Conservation (phyloP, 1,140 invertebrate species). For the Drosophila asahinai region DNA sequence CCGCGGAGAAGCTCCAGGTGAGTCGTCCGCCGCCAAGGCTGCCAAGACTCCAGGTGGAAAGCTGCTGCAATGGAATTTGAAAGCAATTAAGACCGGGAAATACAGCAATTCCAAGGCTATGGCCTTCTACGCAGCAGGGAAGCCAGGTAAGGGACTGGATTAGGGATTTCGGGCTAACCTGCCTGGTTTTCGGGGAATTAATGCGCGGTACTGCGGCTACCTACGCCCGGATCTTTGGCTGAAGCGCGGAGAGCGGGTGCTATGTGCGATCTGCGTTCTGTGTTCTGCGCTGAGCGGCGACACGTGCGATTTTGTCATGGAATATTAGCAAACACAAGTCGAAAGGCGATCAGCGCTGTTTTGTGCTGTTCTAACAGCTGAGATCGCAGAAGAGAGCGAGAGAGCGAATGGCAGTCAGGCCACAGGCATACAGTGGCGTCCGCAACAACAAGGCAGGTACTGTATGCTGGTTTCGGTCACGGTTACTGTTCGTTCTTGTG, state of each 20-base stretch:
- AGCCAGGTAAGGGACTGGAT: conserved; percentile 4
- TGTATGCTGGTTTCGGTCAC: too few relatives aligned
- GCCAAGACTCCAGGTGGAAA: conserved; percentile 69
- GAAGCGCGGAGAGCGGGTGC: conserved; percentile 18
- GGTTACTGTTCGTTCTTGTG: too few relatives aligned
- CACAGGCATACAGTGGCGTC: conserved; percentile 17
- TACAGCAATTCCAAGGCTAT: too few relatives aligned
- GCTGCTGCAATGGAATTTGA: conserved; percentile 32
- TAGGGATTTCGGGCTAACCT: conserved; percentile 25
- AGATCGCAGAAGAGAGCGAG: conserved; percentile 33
- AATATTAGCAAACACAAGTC: conserved; percentile 49
- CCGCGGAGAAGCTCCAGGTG: conserved; percentile 71
- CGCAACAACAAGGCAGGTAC: not conserved
- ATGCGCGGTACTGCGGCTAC: not conserved
- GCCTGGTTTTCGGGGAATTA: conserved; percentile 7
- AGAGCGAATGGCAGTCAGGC: conserved; percentile 29
- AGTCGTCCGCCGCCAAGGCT: conserved; percentile 65
- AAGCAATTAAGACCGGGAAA: not conserved
- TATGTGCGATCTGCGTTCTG: conserved; percentile 4
- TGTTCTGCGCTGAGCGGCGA: conserved; percentile 29
- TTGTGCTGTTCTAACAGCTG: conserved; percentile 39
- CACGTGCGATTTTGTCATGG: conserved; percentile 48
- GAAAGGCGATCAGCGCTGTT: not conserved
- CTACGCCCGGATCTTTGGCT: conserved; percentile 16
- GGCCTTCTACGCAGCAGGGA: not conserved